Evolutionary conservation across 2,888 invertebrate species (phyloP).

Genomic region (Mythimna loreyi): DNA sequence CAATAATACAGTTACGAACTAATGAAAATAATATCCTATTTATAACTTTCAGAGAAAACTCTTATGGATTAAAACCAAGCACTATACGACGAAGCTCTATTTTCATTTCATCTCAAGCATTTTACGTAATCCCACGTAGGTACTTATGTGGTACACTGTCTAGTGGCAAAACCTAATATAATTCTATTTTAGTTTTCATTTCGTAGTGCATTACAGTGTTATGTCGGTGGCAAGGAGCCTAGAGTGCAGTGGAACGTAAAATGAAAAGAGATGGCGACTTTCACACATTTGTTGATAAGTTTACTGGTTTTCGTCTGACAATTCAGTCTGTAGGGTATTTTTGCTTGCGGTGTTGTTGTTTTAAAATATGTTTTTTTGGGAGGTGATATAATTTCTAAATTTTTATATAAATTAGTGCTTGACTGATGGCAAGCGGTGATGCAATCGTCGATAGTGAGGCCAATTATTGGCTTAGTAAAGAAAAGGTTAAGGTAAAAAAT

Average conservation of each 20-base stretch:
- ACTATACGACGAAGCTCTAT: constrained; percentile 2
- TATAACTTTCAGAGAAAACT: constrained; percentile 2
- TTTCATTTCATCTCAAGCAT: constrained; percentile 6
- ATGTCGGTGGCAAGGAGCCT: constrained; percentile 12
- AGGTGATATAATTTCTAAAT: too few species aligned
- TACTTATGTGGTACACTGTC: background rate
- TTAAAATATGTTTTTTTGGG: too few species aligned
- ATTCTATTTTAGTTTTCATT: constrained; percentile 27
- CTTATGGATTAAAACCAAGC: background rate
- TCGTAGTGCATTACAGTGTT: constrained; percentile 39
- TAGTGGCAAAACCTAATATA: constrained; percentile 28
- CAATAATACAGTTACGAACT: too few species aligned
- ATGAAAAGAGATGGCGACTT: constrained; percentile 32
- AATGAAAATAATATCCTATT: background rate
- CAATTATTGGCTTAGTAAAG: background rate
- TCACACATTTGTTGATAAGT: constrained; percentile 8
- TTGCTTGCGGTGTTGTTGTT: background rate
- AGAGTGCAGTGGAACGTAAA: constrained; percentile 41
- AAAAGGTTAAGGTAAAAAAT: too few species aligned
- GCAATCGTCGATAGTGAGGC: too few species aligned
- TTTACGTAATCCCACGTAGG: constrained; percentile 1
- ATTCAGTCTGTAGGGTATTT: background rate
- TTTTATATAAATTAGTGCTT: too few species aligned
- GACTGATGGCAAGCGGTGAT: too few species aligned
- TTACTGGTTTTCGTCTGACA: constrained; percentile 14